These are phyloP conservation scores for Coccyzus lansbergi DNA, from an alignment of 2,797 vertebrate species.

Conservation along the genomic window DNA sequence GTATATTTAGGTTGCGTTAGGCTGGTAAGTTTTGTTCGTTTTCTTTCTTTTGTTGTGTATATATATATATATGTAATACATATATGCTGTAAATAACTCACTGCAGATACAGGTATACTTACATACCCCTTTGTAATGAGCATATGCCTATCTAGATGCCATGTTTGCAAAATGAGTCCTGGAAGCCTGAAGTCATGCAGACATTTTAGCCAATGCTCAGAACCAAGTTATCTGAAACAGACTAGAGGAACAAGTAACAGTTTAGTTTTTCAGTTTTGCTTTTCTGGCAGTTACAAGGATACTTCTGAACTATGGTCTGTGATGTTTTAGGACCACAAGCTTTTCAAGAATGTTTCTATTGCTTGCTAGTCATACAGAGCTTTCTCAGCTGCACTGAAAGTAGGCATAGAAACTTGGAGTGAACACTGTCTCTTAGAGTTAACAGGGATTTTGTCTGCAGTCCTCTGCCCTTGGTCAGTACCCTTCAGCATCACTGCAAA, in stretches of 20 bases:
- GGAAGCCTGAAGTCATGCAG: background rate
- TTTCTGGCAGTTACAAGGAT: background rate
- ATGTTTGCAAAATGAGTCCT: background rate
- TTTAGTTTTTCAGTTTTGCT: background rate
- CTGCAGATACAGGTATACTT: background rate
- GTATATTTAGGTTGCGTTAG: background rate
- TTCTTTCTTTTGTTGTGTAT: background rate
- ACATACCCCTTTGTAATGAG: background rate
- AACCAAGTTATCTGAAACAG: background rate
- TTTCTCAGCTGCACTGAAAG: background rate
- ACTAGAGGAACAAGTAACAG: background rate
- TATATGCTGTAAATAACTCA: background rate
- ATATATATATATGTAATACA: background rate
- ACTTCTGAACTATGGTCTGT: background rate
- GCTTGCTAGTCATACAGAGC: background rate
- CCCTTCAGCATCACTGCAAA: background rate
- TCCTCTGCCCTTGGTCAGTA: background rate
- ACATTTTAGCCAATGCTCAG: background rate
- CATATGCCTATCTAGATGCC: background rate
- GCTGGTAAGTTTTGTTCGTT: background rate
- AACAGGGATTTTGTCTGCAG: background rate
- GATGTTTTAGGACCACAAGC: background rate
- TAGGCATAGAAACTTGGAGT: rapidly evolving
- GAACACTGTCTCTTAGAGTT: background rate
- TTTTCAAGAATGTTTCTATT: background rate